Evolutionary conservation across 1,140 invertebrate species (phyloP).

Genomic region (Megalopta genalis): DNA sequence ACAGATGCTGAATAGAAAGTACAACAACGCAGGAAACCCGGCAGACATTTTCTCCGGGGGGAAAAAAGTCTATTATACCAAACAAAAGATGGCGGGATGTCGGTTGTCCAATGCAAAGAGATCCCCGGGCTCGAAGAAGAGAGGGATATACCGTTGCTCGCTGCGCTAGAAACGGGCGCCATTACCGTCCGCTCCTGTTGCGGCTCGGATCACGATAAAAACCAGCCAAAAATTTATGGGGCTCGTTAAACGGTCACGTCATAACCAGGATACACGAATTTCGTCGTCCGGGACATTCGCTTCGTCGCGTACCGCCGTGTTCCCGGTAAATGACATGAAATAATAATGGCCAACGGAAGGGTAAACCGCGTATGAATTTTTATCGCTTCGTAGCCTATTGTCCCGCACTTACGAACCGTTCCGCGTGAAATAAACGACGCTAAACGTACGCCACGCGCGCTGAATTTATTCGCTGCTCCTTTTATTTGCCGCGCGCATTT

Average conservation of each 20-base stretch:
- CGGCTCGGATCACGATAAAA: constrained; percentile 23
- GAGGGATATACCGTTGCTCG: too few relatives aligned
- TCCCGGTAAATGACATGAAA: constrained; percentile 42
- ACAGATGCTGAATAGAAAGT: too few relatives aligned
- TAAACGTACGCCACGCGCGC: not conserved
- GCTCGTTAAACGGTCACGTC: constrained; percentile 16
- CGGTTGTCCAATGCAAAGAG: too few relatives aligned
- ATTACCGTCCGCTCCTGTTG: not conserved
- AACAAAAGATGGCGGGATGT: too few relatives aligned
- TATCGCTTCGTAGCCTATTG: constrained; percentile 41
- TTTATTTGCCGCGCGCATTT: not conserved
- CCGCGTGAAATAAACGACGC: constrained; percentile 14
- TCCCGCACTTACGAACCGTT: constrained; percentile 23
- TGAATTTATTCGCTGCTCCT: constrained; percentile 8
- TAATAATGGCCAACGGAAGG: constrained; percentile 37
- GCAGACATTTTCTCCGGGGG: too few relatives aligned
- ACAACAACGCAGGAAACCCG: too few relatives aligned
- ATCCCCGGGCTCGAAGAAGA: not conserved
- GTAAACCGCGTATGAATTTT: constrained; percentile 41
- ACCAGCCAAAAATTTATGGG: constrained; percentile 18
- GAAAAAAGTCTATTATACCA: too few relatives aligned
- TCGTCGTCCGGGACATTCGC: constrained; percentile 21
- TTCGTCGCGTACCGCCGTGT: constrained; percentile 19
- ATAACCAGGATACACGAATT: constrained; percentile 19
- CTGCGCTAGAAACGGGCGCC: not conserved